Percentiles rank a stretch among this genome's conserved stretches.
Conservation (phyloP, 2,888 invertebrate genomes). For the Lacanobia oleracea region DNA sequence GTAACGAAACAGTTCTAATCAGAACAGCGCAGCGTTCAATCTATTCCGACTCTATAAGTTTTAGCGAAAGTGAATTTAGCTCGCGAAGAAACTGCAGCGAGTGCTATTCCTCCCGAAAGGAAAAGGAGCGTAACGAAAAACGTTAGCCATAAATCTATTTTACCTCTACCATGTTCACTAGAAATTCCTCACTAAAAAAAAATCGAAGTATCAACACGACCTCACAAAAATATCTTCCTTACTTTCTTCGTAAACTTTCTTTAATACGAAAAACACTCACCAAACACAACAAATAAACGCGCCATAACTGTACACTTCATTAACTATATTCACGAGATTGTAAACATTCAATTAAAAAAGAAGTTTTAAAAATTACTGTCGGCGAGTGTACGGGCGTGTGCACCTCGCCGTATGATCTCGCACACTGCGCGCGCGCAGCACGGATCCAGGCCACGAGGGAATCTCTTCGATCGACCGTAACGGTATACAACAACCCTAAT, state of each 20-base stretch:
- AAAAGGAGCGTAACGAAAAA: constrained; percentile 43
- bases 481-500: constrained; percentile 69
- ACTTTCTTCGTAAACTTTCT: constrained; percentile 26
- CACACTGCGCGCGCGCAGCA: constrained; percentile 64
- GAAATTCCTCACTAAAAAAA: background rate
- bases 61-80: constrained; percentile 43
- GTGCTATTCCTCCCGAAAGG: constrained; percentile 17
- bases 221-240: constrained; percentile 7
- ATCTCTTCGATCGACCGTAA: constrained; percentile 65
- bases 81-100: constrained; percentile 10
- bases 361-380: constrained; percentile 32
- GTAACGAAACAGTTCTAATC: background rate
- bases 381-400: constrained; percentile 57
- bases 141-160: background rate
- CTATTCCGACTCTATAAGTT: constrained; percentile 2
- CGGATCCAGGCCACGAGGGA: constrained; percentile 67
- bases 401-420: constrained; percentile 54
- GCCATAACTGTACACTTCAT: constrained; percentile 61
- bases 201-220: background rate
- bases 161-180: constrained; percentile 8
- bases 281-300: constrained; percentile 50
- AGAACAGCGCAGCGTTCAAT: background rate
- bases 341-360: constrained; percentile 48
- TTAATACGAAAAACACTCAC: constrained; percentile 54
- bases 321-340: constrained; percentile 47